Base-by-base conservation (phyloP, 1,140 invertebrate genomes). In the Panulirus ornatus region DNA sequence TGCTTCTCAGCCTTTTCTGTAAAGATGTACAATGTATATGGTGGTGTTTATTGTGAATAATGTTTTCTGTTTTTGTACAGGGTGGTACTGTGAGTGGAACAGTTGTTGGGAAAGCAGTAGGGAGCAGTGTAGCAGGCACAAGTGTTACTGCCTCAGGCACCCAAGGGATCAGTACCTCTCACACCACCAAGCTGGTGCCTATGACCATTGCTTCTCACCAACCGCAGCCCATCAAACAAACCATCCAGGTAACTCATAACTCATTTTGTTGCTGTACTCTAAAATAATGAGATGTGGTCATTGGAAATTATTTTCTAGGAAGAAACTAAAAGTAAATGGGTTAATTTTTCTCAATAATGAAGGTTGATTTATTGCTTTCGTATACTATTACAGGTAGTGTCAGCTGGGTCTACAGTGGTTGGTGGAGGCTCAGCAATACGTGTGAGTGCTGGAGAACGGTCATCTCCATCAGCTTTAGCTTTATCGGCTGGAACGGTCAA, bases 171-270 rank as follows among this genome's bases (percentile, higher is more conserved):
- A 81, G 54, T 92, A 93, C 54, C 93, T 93, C 90, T 84, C 93
- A 66, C 92, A 94, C 44, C 89, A 94, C 76, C 90, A 94, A 91
- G 91, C 92, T 58, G 27, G 90, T 90, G 47, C 89, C 85, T 19
- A 86, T 86, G 88, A 89, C 75, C 3, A 94, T 95, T 1, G 93
- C 94, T 0, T 93, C 94, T 30, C 85, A 93, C 11, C 93, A 93
- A 19, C 93, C 93, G 92, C 75, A 93, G 3, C 76, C 92, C 51
- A 90, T 95, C 3, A 95, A 95, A 91, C 95, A 95, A 93, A 94
- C 95, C 0, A 95, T 95, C 86, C 95, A 95, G 93, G 95, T 96
- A 38, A 84, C n/a, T n/a, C 70, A 3, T 27, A 38, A 38, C 22
- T 44, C 22, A 66, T 34, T 6, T 34, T n/a, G n/a, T n/a, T n/a